These are phyloP conservation scores for Actinopyga echinites DNA, from an alignment of 53 echinoderm and acorn worm genomes.

Conservation along the genomic window DNA sequence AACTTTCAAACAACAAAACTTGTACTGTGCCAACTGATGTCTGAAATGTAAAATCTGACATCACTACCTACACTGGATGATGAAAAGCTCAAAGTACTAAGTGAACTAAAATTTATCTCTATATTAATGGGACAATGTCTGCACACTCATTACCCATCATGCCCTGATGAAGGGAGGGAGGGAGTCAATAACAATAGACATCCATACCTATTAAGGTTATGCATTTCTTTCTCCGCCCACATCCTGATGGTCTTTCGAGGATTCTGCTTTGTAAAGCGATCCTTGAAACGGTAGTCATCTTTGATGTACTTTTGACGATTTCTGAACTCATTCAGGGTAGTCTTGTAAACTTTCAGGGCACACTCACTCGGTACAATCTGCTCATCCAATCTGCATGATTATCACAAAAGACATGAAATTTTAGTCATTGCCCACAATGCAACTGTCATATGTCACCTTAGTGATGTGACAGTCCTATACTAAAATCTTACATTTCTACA, in stretches of 20 bases:
- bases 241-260: conserved; percentile 93
- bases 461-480: too few species aligned
- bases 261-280: conserved; percentile 81
- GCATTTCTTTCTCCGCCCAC: conserved; percentile 97
- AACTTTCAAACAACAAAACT: too few species aligned
- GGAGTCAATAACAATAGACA: neutral
- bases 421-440: too few species aligned
- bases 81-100: too few species aligned
- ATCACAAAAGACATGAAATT: neutral
- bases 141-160: too few species aligned
- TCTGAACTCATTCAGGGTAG: conserved; percentile 94
- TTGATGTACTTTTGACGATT: conserved; percentile 83
- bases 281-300: conserved; percentile 76
- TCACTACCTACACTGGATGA: too few species aligned
- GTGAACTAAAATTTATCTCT: too few species aligned
- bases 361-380: conserved; percentile 81
- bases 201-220: conserved; percentile 80
- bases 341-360: conserved; percentile 96
- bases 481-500: neutral
- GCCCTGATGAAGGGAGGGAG: neutral
- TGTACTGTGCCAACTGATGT: too few species aligned
- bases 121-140: too few species aligned
- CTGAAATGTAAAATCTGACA: too few species aligned
- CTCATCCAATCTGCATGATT: conserved; percentile 11
- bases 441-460: too few species aligned